Evolutionary conservation across 2,113 vertebrate genomes (phyloP).

Genomic region (Brevimyrus niger): DNA sequence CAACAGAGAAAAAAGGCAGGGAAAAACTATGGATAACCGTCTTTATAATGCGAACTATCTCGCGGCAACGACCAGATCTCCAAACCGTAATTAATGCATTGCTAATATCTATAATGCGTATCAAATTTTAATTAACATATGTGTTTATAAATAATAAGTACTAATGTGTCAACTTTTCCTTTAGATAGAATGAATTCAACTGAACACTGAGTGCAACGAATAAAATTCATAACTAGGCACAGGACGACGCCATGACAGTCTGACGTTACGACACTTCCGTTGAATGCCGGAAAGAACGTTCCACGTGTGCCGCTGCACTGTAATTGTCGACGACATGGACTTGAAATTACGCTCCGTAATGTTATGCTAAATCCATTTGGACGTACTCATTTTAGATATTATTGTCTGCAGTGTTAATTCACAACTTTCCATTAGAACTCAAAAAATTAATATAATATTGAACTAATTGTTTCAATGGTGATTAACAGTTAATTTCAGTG

Average conservation of each 20-base stretch:
- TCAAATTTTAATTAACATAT: neutral
- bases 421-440: neutral
- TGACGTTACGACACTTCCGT: neutral
- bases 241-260: constrained; percentile 4
- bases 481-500: neutral
- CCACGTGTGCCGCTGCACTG: neutral
- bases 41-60: neutral
- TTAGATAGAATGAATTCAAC: neutral
- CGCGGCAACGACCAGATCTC: neutral
- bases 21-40: neutral
- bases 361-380: neutral
- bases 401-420: neutral
- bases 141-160: neutral
- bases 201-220: neutral
- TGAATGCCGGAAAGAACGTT: neutral
- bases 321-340: neutral
- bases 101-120: neutral
- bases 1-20: neutral
- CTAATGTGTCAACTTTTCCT: neutral
- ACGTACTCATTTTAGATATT: neutral
- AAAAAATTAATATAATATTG: neutral
- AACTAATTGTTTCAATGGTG: neutral
- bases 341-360: neutral
- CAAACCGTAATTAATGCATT: neutral
- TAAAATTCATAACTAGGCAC: neutral